Evolutionary conservation across 2,888 invertebrate species (phyloP), one percentile per base, ranked within the genome.

Genomic region (Congeria kusceri): DNA sequence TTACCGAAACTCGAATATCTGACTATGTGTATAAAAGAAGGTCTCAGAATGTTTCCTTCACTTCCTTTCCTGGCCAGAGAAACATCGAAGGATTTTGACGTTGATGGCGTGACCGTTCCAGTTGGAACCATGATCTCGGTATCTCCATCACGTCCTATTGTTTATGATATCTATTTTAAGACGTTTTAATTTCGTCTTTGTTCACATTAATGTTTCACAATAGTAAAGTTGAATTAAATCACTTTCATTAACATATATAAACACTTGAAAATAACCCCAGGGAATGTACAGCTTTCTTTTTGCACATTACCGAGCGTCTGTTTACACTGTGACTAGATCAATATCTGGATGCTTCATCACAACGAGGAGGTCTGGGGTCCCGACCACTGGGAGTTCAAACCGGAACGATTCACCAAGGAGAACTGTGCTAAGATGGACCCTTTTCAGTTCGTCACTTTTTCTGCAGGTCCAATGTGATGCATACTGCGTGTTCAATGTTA

Each of bases 1-100:
- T 69, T 92, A 29, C 53, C 73, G 0, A 75, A 86, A 13, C 67
- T 92, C 27, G 80, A 84, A 13, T 90, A 89, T 69, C 79, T 91
- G 39, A 87, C 88, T 9, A 77, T 84, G 78, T 90, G 89, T 69
- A 89, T 91, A n/a, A 91, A 91, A 67, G 92, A 92, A 78, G 86
- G 89, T 5, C 80, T 91, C 79, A 83, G 92, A 1, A 64, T 91
- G 0, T 88, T 90, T 57, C 69, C 86, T 4, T 88, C 91, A 0
- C 89, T 92, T 0, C 87, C 90, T 4, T 84, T 86, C 28, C 87
- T 91, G 18, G 80, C 83, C 29, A 77, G 92, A 44, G 72, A 86
- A 25, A 77, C 87, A 32, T 86, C 87, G 0, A 80, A 84, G 32
- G 86, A 88, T 20, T 71, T 89, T 11, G 82, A 77, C 0, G 80